Evolutionary conservation across 2,797 vertebrate species (phyloP), one percentile per base, ranked within the genome.

Genomic region (Muraenolepis orangiensis): DNA sequence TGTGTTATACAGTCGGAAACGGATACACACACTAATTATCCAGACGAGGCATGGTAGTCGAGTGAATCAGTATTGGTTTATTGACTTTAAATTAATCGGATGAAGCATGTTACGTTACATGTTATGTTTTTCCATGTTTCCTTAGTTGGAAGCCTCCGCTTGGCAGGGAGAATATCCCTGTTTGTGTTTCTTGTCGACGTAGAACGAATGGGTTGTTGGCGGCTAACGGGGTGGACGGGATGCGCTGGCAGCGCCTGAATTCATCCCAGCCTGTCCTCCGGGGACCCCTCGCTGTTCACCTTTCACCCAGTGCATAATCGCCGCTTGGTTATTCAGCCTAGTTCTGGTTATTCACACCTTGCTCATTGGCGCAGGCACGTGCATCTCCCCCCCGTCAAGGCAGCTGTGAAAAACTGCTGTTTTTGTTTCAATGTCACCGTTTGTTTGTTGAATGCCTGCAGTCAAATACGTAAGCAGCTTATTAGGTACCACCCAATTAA

Each of bases 301-400:
- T 90, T 78, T 91, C 87, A 84, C 85, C 85, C n/a, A 82, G 74
- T 89, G 74, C 81, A 64, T 82, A 74, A 85, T 82, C 75, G 32
- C 23, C 1, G 20, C 79, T 71, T 71, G 38, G 74, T 85, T 76
- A 78, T 78, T 14, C 28, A 74, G 66, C 42, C 69, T 2, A 36
- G 78, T 70, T 64, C 36, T 69, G 3, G 3, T 34, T 34, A 20
- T n/a, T 51, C 20, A 51, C 18, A 72, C 78, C 3, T 67, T 75
- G 74, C n/a, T 1, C 61, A n/a, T 75, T 20, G 64, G 71, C 34
- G 72, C 66, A 70, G 61, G n/a, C 42, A 16, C 61, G 70, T 40
- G 29, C 72, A 66, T 70, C 74, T 46, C 23, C 72, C 10, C 72
- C 71, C n/a, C n/a, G n/a, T n/a, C n/a, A n/a, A n/a, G n/a, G n/a